Base-by-base conservation (phyloP, 2,797 vertebrate genomes). In the Macropodus opercularis region DNA sequence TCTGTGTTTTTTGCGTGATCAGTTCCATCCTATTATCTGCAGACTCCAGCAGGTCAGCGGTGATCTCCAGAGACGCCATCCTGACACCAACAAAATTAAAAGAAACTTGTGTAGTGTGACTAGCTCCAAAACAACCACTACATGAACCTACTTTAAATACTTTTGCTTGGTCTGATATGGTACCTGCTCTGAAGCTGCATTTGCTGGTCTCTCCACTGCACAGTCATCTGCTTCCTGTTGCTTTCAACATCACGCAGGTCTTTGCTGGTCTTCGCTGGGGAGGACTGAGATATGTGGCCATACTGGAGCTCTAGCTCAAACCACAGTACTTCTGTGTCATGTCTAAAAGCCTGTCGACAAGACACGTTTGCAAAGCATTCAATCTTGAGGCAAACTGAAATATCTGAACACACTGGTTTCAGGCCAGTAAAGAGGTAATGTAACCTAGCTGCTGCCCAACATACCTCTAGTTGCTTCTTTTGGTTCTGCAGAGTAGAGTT, bases 61-160 rank as follows among this genome's bases (percentile, higher is more conserved):
- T 82, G 6, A 62, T 78, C 68, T 89, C 85, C 44, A 96, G 48
- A 49, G 92, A 93, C 6, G 85, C 83, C 68, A 91, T 69, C 83
- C 95, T 98, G 63, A 36, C 6, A 40, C 11, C 69, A 39, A 63
- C 0, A 14, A 56, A 19, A 42, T 31, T 17, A 35, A 51, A 66
- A 46, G 0, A 5, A 32, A n/a, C 19, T 23, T n/a, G n/a, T n/a
- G n/a, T n/a, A n/a, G n/a, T n/a, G n/a, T n/a, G n/a, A n/a, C n/a
- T n/a, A n/a, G n/a, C n/a, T n/a, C n/a, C n/a, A n/a, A 5, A 44
- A 18, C 12, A 18, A 4, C 42, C 11, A 14, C 22, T 35, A 26
- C 13, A 34, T 24, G 5, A 11, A 36, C 34, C 6, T 4, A 21
- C 10, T 32, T 13, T 13, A 29, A 29, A 29, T 29, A 8, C 8